Percentiles rank a stretch among this genome's conserved stretches.
Evolutionary conservation across 2,797 vertebrate species (phyloP).

Genomic region (Pipistrellus kuhlii): DNA sequence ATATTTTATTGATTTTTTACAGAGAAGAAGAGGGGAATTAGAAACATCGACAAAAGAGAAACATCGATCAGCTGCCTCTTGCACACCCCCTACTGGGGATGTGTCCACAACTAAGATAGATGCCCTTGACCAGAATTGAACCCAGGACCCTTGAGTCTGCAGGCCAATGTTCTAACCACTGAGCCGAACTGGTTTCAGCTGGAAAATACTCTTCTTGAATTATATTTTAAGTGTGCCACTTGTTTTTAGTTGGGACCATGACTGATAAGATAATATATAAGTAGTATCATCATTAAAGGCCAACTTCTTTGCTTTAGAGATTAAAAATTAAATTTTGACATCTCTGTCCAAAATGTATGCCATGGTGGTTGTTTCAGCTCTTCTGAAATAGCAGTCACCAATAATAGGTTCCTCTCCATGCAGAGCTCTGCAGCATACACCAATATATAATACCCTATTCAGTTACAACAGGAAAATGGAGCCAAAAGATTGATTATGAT

Average conservation of each 20-base stretch:
- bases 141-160: too few species aligned
- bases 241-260: background rate
- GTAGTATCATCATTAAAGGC: background rate
- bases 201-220: background rate
- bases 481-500: background rate
- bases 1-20: background rate
- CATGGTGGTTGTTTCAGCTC: background rate
- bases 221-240: background rate
- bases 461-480: background rate
- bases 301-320: background rate
- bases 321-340: background rate
- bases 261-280: background rate
- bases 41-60: too few species aligned
- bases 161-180: too few species aligned
- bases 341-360: background rate
- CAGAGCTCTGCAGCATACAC: background rate
- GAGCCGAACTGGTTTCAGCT: too few species aligned
- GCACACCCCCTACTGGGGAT: too few species aligned
- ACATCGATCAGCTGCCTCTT: too few species aligned
- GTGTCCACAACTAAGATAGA: too few species aligned
- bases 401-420: background rate
- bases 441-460: accelerated
- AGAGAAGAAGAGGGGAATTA: too few species aligned
- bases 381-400: background rate
- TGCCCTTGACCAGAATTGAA: too few species aligned